Base-by-base conservation (phyloP, 2,113 vertebrate genomes). In the Polypterus senegalus region DNA sequence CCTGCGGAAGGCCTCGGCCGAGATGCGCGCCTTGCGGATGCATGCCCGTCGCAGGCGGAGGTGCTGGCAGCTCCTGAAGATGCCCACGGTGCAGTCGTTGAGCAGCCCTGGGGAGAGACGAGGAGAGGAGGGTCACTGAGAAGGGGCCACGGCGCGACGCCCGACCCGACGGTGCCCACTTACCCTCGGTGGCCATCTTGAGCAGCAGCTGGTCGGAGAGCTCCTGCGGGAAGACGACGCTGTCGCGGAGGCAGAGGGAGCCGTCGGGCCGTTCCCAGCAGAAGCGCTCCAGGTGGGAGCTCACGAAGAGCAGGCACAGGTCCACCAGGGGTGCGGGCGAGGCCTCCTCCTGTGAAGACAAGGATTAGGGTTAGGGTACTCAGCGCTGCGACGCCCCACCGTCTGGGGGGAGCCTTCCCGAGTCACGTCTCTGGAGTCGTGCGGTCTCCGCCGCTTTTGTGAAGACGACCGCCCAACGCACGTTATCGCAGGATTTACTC, bases 161-260 rank as follows among this genome's bases (percentile, higher is more conserved):
- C 27, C 27, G 27, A 1, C 27, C 27, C 27, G 27, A 27, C 27
- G 11, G 4, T 48, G 11, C 11, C 9, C 53, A 54, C 67, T 88
- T 88, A 97, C 95, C 94, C 70, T 97, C 91, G 73, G 82, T 83
- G 46, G 96, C 92, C 92, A 99, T 97, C 1, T 94, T 98, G 72
- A 86, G 87, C 78, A 98, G 85, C 69, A 99, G 83, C 66, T 93
- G 89, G 66, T 97, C 96, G 6, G 96, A 94, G 48, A 98, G 88
- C 76, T 98, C 96, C 76, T 98, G 96, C 11, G 96, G 96, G 76
- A 98, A 99, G 63, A 95, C 87, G 4, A 94, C 88, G 10, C 90
- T 89, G 75, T 98, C 95, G 63, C 93, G 90, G 67, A 99, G 84
- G 73, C 91, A 87, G 10, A 93, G 65, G 0, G 95, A 97, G 48